Percentiles rank a stretch among this genome's conserved stretches.
Evolutionary conservation across 2,888 invertebrate species (phyloP).

Genomic region (Elegia similella): DNA sequence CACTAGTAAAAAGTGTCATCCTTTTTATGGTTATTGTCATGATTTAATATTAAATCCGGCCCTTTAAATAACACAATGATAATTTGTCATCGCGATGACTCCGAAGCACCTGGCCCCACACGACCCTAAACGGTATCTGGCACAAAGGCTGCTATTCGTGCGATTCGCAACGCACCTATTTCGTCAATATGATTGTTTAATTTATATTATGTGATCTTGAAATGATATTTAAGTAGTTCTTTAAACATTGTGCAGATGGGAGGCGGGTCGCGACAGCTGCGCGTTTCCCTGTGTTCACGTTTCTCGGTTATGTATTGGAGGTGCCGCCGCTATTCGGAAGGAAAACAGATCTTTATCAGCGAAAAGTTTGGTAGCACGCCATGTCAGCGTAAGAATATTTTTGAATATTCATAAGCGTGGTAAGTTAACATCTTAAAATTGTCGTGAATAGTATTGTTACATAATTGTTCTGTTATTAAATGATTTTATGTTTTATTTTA

Average conservation of each 20-base stretch:
- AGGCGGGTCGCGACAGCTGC: constrained; percentile 67
- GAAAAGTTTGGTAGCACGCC: not conserved
- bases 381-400: not conserved
- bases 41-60: constrained; percentile 36
- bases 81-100: constrained; percentile 74
- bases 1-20: constrained; percentile 51
- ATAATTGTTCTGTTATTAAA: too few species aligned
- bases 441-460: too few species aligned
- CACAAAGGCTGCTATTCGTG: constrained; percentile 35
- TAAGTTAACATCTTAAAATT: not conserved
- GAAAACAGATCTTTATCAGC: not conserved
- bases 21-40: constrained; percentile 55
- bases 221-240: constrained; percentile 76
- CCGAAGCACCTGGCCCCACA: constrained; percentile 67
- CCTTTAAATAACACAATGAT: constrained; percentile 68
- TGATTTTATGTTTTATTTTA: too few species aligned
- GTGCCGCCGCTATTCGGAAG: constrained; percentile 22
- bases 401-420: not conserved
- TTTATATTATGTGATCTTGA: constrained; percentile 79
- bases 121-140: constrained; percentile 54
- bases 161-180: constrained; percentile 71
- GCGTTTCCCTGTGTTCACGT: constrained; percentile 32
- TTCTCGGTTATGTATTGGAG: constrained; percentile 49
- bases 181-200: constrained; percentile 76
- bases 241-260: constrained; percentile 71